phyloP scores from a whole-genome alignment of 1,140 invertebrate species.

The Cotesia vestalis region DNA sequence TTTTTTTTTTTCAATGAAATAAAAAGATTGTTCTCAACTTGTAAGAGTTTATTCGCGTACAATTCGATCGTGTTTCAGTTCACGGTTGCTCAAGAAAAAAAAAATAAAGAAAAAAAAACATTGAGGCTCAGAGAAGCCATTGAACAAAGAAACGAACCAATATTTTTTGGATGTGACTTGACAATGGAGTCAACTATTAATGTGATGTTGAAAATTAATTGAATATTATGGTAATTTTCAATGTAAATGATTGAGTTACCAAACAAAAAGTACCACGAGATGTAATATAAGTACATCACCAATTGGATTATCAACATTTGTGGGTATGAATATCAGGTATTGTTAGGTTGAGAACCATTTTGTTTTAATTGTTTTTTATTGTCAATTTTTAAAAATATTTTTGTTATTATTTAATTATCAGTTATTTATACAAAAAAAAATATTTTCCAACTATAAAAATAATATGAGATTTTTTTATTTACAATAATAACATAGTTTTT shows the following conservation, averaged over 20 bases:
- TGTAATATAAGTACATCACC: background rate
- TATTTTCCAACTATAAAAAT: background rate
- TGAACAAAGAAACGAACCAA: background rate
- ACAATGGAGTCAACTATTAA: background rate
- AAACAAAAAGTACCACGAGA: background rate
- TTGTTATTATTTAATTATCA: background rate
- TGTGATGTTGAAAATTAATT: background rate
- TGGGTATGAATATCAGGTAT: constrained; percentile 16
- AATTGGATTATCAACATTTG: constrained; percentile 19
- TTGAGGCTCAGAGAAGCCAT: constrained; percentile 15
- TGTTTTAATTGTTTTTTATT: constrained; percentile 28
- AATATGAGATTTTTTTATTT: too few species aligned
- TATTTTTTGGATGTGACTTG: background rate
- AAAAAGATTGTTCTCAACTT: constrained; percentile 11
- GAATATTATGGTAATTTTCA: background rate
- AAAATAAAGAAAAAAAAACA: too few species aligned
- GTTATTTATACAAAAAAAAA: background rate
- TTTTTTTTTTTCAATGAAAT: background rate
- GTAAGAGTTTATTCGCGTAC: background rate
- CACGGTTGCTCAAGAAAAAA: background rate
- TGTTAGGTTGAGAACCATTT: constrained; percentile 28
- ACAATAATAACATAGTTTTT: background rate
- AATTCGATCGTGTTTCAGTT: constrained; percentile 10
- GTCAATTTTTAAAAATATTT: constrained; percentile 2
- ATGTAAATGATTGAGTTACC: background rate